Percentiles rank a stretch among this genome's conserved stretches.
These are phyloP conservation scores for Apostichopus californicus DNA, from an alignment of 35 echinoderm and acorn worm genomes.

Conservation along the genomic window DNA sequence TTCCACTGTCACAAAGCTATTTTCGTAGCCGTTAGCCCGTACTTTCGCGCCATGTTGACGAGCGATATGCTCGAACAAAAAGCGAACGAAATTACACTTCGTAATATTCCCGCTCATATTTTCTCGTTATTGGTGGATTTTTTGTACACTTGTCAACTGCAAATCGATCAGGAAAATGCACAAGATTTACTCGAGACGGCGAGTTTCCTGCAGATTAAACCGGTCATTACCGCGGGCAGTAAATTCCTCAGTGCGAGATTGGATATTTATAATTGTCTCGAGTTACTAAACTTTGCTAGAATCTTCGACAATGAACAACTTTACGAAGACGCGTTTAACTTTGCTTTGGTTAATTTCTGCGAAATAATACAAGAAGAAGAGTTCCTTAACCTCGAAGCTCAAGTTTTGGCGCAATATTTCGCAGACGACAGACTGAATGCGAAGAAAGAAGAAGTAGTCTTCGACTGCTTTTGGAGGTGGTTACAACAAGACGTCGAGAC, in stretches of 20 bases:
- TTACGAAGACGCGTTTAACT: constrained; percentile 77
- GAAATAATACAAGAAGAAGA: constrained; percentile 68
- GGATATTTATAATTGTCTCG: constrained; percentile 77
- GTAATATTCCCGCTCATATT: constrained; percentile 61
- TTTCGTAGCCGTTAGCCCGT: constrained; percentile 82
- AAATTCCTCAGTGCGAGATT: constrained; percentile 83
- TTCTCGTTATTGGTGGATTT: constrained; percentile 81
- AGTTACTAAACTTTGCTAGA: constrained; percentile 85
- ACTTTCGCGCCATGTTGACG: constrained; percentile 95
- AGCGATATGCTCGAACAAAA: constrained; percentile 74
- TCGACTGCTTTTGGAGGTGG: constrained; percentile 79
- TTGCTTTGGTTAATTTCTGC: constrained; percentile 69
- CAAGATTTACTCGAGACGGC: constrained; percentile 88
- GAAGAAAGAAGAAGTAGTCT: constrained; percentile 88
- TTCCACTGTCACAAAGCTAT: constrained; percentile 86
- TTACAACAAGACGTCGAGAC: constrained; percentile 58
- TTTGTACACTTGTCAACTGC: constrained; percentile 84
- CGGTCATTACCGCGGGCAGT: constrained; percentile 80
- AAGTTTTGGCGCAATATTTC: constrained; percentile 65
- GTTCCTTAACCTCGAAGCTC: constrained; percentile 53
- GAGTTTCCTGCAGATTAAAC: constrained; percentile 86
- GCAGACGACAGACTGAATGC: constrained; percentile 84
- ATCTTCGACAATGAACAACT: constrained; percentile 82
- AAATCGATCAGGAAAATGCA: constrained; percentile 74
- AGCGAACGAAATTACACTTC: constrained; percentile 69